Base-by-base conservation (phyloP, 2,888 invertebrate genomes). In the Drosophila robusta region DNA sequence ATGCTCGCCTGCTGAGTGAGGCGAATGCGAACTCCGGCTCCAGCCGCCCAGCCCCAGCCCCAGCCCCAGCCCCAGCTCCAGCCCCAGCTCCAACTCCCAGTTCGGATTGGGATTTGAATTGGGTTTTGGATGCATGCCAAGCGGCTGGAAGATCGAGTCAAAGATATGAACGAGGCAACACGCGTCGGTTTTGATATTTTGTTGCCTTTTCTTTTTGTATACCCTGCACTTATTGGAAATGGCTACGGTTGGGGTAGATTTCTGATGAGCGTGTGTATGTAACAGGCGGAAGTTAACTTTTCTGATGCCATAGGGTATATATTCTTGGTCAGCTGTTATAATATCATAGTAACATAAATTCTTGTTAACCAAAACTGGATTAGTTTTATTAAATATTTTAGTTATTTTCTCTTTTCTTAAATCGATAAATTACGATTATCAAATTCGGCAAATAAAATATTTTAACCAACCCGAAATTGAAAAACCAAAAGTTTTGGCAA, bases 91-190 rank as follows among this genome's bases (percentile, higher is more conserved):
- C 42, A 18, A 44, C 41, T 50, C 34, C 8, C 45, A 56, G 22
- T 50, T 34, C 16, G 64, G 29, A 58, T 32, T 22, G 24, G 55
- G 29, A 32, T 69, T 58, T 39, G 42, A 46, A 45, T 49, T 47
- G 34, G 51, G 14, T 47, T 51, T 47, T 50, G 42, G 69, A 14
- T 70, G 34, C 50, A 58, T 61, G 68, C 36, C 78, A 61, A 60
- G 63, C 58, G 65, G 66, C 66, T 55, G 47, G 62, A 39, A 89
- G 82, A 89, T 87, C 80, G 87, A 89, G 84, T 68, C 69, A 87
- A 71, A 80, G 82, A 83, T 83, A 84, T 52, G 47, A 55, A 22
- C 55, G 36, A 56, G 51, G 50, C 87, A 82, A 80, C 87, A 88
- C 89, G 83, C 80, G 87, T 87, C 78, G 62, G 26, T 50, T 62